These are phyloP conservation scores for Solea solea DNA, from an alignment of 2,113 vertebrate genomes.

Conservation along the genomic window DNA sequence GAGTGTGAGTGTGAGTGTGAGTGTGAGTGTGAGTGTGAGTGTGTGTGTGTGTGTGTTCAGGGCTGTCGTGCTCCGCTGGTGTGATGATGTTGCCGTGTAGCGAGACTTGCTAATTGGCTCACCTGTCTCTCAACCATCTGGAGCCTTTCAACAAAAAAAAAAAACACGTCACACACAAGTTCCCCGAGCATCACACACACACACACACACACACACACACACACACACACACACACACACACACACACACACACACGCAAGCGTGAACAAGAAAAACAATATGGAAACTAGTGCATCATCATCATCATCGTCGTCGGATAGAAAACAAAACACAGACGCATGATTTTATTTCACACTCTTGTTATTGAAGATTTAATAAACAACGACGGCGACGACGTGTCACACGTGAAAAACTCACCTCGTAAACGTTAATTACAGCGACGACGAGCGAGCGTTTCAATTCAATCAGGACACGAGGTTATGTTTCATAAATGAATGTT, in stretches of 20 bases:
- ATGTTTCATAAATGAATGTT: constrained; percentile 13
- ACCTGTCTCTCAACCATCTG: constrained; percentile 83
- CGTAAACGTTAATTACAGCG: constrained; percentile 39
- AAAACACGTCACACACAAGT: constrained; percentile 62
- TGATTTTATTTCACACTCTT: constrained; percentile 10
- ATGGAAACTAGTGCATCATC: constrained; percentile 6
- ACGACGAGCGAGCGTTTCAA: neutral
- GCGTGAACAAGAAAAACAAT: constrained; percentile 32
- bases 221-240: constrained; percentile 28
- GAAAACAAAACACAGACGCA: constrained; percentile 17
- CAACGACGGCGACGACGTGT: constrained; percentile 7
- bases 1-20: constrained; percentile 19
- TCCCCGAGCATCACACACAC: constrained; percentile 42
- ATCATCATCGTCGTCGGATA: constrained; percentile 8
- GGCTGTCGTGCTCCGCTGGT: constrained; percentile 61
- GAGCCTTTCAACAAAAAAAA: constrained; percentile 69
- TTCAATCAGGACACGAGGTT: constrained; percentile 1
- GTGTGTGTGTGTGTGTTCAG: constrained; percentile 33
- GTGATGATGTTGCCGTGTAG: constrained; percentile 75
- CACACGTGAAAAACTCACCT: constrained; percentile 5
- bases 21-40: constrained; percentile 21
- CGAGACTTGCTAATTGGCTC: constrained; percentile 81
- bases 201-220: constrained; percentile 29
- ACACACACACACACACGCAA: constrained; percentile 28
- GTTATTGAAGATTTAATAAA: constrained; percentile 39